These are phyloP conservation scores for Fragum fragum DNA, from an alignment of 2,888 invertebrate species.

Conservation along the genomic window DNA sequence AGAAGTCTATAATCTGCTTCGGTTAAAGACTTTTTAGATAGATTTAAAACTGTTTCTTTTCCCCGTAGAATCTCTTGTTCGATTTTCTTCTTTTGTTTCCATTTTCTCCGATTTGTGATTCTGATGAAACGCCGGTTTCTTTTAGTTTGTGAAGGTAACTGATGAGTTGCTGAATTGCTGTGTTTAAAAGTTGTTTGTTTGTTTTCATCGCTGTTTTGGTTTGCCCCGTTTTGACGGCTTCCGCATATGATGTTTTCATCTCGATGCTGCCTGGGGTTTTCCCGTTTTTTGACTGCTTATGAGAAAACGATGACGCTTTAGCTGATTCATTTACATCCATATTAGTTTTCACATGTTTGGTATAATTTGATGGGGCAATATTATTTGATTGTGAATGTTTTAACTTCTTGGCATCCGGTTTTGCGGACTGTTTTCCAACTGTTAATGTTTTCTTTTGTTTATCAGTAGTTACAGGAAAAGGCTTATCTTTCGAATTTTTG, in stretches of 20 bases:
- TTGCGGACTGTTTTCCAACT: neutral
- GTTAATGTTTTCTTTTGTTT: neutral
- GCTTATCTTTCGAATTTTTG: neutral
- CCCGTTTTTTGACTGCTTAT: neutral
- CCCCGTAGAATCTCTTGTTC: conserved; percentile 17
- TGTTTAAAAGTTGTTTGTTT: conserved; percentile 18
- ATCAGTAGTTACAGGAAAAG: neutral
- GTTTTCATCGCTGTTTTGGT: conserved; percentile 1
- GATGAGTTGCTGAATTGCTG: conserved; percentile 17
- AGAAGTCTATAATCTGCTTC: conserved; percentile 23
- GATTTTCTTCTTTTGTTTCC: conserved; percentile 35
- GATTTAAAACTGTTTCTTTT: conserved; percentile 32
- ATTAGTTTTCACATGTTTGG: neutral
- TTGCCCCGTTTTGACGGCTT: conserved; percentile 30
- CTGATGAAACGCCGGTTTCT: conserved; percentile 23
- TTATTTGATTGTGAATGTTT: no score
- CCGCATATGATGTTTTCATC: conserved; percentile 17
- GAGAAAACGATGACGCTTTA: neutral
- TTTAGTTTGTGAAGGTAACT: conserved; percentile 11
- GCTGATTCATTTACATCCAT: neutral
- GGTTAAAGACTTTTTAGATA: conserved; percentile 5
- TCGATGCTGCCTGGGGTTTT: conserved; percentile 10
- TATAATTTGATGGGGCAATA: neutral
- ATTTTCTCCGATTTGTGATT: conserved; percentile 9
- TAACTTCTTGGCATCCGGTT: neutral